A percentile compares a stretch with the other conserved stretches of the same genome.
These are phyloP conservation scores for Discoglossus pictus DNA, from an alignment of 2,797 vertebrate species.

Conservation along the genomic window DNA sequence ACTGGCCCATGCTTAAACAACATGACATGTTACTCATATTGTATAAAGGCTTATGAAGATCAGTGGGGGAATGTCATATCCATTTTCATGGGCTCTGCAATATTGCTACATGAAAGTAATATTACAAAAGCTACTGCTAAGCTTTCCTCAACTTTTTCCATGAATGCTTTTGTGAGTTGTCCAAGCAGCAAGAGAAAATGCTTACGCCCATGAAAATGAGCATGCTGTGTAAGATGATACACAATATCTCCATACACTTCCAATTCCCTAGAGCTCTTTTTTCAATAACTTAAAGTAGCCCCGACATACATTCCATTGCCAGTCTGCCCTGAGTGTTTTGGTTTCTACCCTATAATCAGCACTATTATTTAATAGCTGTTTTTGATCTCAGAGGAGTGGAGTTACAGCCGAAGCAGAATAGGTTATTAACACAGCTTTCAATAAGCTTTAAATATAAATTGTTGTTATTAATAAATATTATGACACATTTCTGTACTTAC, in stretches of 20 bases:
- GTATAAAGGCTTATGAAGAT: slow-evolving; percentile 49
- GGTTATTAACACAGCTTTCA: not conserved
- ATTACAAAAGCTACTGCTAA: slow-evolving; percentile 50
- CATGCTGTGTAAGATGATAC: slow-evolving; percentile 33
- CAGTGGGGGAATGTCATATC: slow-evolving; percentile 52
- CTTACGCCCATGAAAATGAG: slow-evolving; percentile 24
- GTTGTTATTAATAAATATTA: not conserved
- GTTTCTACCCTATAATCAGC: slow-evolving; percentile 9
- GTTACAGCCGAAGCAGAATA: not conserved
- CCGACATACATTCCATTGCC: slow-evolving; percentile 26
- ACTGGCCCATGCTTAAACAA: slow-evolving; percentile 53
- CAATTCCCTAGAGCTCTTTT: slow-evolving; percentile 48
- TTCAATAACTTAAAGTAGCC: slow-evolving; percentile 54
- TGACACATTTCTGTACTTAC: not conserved
- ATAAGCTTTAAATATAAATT: not conserved
- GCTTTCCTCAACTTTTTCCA: slow-evolving; percentile 46
- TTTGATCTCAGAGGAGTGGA: no score
- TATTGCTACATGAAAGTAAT: slow-evolving; percentile 50
- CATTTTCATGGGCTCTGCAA: slow-evolving; percentile 50
- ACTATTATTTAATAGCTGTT: slow-evolving; percentile 14
- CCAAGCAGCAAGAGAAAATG: slow-evolving; percentile 28
- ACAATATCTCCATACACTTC: slow-evolving; percentile 43
- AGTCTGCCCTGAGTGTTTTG: slow-evolving; percentile 23
- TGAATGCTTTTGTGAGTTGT: slow-evolving; percentile 49
- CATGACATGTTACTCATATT: slow-evolving; percentile 50